These are phyloP conservation scores for Drosophila mojavensis DNA, from an alignment of 1,140 invertebrate genomes.

Conservation along the genomic window DNA sequence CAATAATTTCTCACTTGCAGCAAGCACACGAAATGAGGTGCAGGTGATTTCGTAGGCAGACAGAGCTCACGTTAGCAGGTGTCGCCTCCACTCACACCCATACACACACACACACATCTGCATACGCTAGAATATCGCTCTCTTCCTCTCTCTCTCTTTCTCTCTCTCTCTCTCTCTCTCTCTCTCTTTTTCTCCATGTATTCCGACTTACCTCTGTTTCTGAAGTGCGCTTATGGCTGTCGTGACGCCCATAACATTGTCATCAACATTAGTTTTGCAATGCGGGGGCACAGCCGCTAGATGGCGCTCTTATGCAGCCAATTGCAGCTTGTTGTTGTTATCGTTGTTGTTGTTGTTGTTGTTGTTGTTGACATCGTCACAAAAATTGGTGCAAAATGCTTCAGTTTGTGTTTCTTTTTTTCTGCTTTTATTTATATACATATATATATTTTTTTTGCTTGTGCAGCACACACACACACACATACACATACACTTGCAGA, in stretches of 20 bases:
- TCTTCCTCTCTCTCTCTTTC: background rate
- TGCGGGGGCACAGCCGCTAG: slow-evolving; percentile 38
- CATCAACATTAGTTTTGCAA: slow-evolving; percentile 79
- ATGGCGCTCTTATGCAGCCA: slow-evolving; percentile 34
- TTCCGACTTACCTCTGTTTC: slow-evolving; percentile 9
- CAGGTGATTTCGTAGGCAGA: slow-evolving; percentile 8
- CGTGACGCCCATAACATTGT: slow-evolving; percentile 82
- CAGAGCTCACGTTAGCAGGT: slow-evolving; percentile 48
- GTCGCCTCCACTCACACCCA: slow-evolving; percentile 18
- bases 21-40: slow-evolving; percentile 4
- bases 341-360: slow-evolving; percentile 27
- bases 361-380: slow-evolving; percentile 75
- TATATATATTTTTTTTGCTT: background rate
- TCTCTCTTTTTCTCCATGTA: background rate
- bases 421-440: slow-evolving; percentile 6
- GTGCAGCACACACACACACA: slow-evolving; percentile 9
- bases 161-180: background rate
- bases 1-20: slow-evolving; percentile 49
- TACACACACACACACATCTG: background rate
- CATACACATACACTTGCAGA: too few species aligned
- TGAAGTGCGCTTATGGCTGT: slow-evolving; percentile 82
- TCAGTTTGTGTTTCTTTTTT: slow-evolving; percentile 47
- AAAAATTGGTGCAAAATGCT: slow-evolving; percentile 79
- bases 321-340: slow-evolving; percentile 22
- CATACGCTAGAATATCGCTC: background rate